Evolutionary conservation across 2,888 invertebrate species (phyloP), one percentile per base, ranked within the genome.

Genomic region (Harpagoxenus sublaevis): DNA sequence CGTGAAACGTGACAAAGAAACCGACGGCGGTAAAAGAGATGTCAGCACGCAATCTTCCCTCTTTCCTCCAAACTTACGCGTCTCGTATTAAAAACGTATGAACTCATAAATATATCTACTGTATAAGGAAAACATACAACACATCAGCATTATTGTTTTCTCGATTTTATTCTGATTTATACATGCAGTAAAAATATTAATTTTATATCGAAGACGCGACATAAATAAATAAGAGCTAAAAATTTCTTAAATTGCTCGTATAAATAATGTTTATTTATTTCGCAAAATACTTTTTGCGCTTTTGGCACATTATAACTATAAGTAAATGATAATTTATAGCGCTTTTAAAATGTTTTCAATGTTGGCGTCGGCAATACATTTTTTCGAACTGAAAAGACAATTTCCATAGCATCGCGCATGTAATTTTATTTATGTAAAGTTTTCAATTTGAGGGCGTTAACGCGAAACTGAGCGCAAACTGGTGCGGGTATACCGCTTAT

Each of bases 1-100:
- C 83, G 42, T 79, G 87, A 82, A 85, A 81, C 87, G 92, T 90
- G 92, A 92, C 92, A 92, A 93, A 94, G 92, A 94, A 93, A 94
- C 73, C 12, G 79, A 39, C 60, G 48, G 73, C 73, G 60, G 39
- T 39, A 73, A 73, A 81, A 51, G 48, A 81, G 39, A 81, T 51
- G 42, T 81, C 28, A 48, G 35, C 12, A 48, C 8, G 18, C 60
- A 39, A 57, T 39, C 86, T 83, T 81, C 62, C 75, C 70, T 62
- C n/a, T 28, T 75, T 18, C 84, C 68, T n/a, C 15, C 10, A 31
- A 28, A 83, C 84, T 81, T 55, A 71, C 70, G 63, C 60, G 83
- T 66, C 75, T 84, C 48, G 10, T 60, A 79, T 79, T 35, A 79
- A 60, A 79, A 60, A 60, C 57, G 28, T 55, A 60, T 12, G 1